Evolutionary conservation across 2,113 vertebrate species (phyloP), one percentile per base, ranked within the genome.

Genomic region (Alectura lathami): DNA sequence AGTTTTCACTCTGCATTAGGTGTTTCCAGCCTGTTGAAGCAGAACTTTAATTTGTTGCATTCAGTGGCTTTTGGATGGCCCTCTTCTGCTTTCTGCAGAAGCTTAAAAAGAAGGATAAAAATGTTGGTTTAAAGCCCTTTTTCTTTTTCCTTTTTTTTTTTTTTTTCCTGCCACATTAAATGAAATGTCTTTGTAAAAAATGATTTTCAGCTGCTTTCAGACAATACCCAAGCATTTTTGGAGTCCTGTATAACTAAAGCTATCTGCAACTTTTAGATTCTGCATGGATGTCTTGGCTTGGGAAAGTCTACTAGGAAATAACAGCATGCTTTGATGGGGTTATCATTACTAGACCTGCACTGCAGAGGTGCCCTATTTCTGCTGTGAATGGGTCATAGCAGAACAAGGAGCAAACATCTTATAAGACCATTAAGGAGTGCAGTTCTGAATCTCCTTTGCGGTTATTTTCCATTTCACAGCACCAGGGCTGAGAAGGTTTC

Each of bases 81-180:
- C 14, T 43, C 1, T 40, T 48, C 45, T 43, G 20, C 20, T 92
- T 94, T 88, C 43, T 64, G 5, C 22, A 72, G 34, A 72, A 76
- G 38, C 3, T 72, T 16, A 24, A 51, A 21, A 45, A 64, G 18
- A 73, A 23, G 11, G 6, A 73, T 4, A 73, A 38, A 54, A 38
- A 2, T 11, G 9, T 36, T 23, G 11, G 26, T n/a, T 1, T 5
- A 34, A 9, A 14, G 14, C 57, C 16, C 6, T 10, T 38, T 7
- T 29, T 40, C 22, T 57, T 6, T 23, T 29, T 20, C 29, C 29
- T 34, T 57, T 6, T 23, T 29, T 20, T 29, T 40, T 34, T 57
- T 6, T 23, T 29, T 20, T 23, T 45, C 24, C 18, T 73, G 18
- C 12, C 17, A 3, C 17, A 38, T 51, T 16, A 56, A 42, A 42